These are phyloP conservation scores for Vicugna pacos DNA, from an alignment of 2,113 vertebrate species.

Conservation along the genomic window DNA sequence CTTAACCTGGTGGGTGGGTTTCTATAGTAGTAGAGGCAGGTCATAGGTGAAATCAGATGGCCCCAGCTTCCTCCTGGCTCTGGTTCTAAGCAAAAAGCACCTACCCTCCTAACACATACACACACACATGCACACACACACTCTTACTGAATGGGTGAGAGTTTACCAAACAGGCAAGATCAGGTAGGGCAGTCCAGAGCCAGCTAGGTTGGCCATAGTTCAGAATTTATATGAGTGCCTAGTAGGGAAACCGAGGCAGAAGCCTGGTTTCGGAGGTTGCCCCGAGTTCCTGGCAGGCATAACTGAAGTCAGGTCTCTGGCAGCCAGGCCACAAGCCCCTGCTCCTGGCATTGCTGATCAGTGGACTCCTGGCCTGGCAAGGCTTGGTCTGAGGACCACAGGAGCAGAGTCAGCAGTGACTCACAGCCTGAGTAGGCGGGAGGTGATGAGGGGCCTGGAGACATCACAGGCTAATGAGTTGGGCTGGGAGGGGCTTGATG, in stretches of 20 bases:
- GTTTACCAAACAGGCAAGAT: neutral
- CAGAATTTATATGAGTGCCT: neutral
- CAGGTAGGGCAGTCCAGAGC: neutral
- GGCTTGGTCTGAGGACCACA: neutral
- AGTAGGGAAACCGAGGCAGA: neutral
- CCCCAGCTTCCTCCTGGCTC: neutral
- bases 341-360: neutral
- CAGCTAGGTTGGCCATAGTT: neutral
- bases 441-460: neutral
- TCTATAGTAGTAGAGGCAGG: neutral
- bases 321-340: neutral
- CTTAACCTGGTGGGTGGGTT: neutral
- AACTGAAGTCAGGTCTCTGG: neutral
- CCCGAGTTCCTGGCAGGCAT: neutral
- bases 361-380: neutral
- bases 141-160: neutral
- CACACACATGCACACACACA: neutral
- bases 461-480: neutral
- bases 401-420: neutral
- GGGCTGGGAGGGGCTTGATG: neutral
- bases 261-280: neutral
- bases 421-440: neutral
- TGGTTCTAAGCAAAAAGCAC: neutral
- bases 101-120: neutral
- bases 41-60: neutral